Conservation (phyloP, 2,797 vertebrate species). For the Phoebastria nigripes region DNA sequence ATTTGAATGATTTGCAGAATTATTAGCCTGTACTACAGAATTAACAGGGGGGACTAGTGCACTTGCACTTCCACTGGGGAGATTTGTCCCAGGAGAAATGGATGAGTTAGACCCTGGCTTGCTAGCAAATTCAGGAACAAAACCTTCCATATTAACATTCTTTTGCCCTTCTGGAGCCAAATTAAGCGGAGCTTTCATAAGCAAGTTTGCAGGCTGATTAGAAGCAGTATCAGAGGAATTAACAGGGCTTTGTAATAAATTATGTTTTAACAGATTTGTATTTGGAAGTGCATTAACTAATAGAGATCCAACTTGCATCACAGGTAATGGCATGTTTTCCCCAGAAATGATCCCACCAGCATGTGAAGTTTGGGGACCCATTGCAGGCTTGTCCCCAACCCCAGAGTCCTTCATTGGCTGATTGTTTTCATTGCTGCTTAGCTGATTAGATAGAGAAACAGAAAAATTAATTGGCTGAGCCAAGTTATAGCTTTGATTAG, state of each 20-base stretch:
- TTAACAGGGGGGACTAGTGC: constrained; percentile 53
- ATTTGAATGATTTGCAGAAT: constrained; percentile 51
- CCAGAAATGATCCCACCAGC: constrained; percentile 61
- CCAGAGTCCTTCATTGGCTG: constrained; percentile 67
- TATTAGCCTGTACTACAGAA: constrained; percentile 35
- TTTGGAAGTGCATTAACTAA: constrained; percentile 52
- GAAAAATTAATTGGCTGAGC: constrained; percentile 76
- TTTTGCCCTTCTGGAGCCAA: constrained; percentile 76
- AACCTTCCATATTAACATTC: constrained; percentile 50
- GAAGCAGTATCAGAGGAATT: constrained; percentile 56
- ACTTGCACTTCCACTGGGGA: constrained; percentile 6
- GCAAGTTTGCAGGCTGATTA: constrained; percentile 55
- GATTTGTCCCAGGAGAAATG: constrained; percentile 58
- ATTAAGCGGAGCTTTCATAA: constrained; percentile 73
- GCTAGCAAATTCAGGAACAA: constrained; percentile 44
- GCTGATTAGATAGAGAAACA: constrained; percentile 64
- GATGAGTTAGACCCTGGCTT: constrained; percentile 62
- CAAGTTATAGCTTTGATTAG: constrained; percentile 85
- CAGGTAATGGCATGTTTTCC: constrained; percentile 38
- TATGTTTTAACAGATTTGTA: constrained; percentile 70
- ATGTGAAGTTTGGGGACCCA: constrained; percentile 37
- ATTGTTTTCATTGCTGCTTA: constrained; percentile 74
- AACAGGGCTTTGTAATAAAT: constrained; percentile 62
- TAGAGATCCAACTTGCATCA: constrained; percentile 41
- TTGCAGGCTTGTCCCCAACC: constrained; percentile 39